phyloP scores from a whole-genome alignment of 2,113 vertebrate genomes.

The Pomatostomus ruficeps region DNA sequence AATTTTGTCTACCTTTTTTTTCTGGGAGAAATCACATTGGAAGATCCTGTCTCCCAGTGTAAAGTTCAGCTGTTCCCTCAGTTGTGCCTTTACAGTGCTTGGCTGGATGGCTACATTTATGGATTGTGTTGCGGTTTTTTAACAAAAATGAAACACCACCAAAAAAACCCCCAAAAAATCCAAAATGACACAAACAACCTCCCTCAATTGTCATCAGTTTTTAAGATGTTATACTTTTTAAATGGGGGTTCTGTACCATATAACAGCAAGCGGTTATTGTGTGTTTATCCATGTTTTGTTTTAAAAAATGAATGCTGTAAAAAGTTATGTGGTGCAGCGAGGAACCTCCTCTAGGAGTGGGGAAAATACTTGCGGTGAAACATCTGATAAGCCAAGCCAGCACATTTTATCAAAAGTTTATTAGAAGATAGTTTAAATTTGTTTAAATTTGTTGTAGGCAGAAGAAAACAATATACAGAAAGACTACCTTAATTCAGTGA shows the following conservation, averaged over 20 bases:
- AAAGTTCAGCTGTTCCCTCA: background rate
- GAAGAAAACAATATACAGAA: background rate
- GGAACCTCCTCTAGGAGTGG: background rate
- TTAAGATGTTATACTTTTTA: background rate
- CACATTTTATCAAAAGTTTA: background rate
- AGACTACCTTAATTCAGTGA: background rate
- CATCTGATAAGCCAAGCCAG: background rate
- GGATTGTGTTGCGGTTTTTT: background rate
- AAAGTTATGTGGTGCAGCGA: background rate
- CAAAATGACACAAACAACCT: background rate
- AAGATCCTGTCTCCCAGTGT: background rate
- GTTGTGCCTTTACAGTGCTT: background rate
- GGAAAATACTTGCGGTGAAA: background rate
- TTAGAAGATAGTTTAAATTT: background rate
- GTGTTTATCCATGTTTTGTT: background rate
- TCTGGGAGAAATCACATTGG: background rate
- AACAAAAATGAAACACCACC: background rate
- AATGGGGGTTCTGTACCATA: background rate
- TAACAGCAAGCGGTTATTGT: background rate
- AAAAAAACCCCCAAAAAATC: background rate
- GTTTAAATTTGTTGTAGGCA: background rate
- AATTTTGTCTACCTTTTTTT: background rate
- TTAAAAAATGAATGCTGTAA: background rate
- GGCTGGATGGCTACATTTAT: background rate
- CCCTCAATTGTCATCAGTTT: background rate